Conservation (phyloP, 2,797 vertebrate species). For the Gallinago nigripennis region DNA sequence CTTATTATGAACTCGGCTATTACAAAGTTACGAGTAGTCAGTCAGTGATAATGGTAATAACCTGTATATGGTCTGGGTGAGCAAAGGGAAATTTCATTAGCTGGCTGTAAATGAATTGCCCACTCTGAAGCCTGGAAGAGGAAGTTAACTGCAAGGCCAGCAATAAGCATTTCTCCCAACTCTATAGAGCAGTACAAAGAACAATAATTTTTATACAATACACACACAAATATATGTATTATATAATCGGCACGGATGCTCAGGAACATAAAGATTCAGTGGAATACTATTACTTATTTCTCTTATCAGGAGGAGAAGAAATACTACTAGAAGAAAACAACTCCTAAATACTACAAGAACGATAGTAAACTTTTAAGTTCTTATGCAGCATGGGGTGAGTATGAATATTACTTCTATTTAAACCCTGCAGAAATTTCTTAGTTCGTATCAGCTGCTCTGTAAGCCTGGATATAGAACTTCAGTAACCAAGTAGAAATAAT, state of each 20-base stretch:
- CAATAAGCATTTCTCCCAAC: not conserved
- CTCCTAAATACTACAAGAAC: not conserved
- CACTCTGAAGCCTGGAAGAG: not conserved
- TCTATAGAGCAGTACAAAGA: not conserved
- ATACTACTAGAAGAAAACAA: not conserved
- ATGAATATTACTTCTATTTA: not conserved
- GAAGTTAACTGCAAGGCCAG: not conserved
- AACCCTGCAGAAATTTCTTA: not conserved
- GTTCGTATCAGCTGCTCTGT: not conserved
- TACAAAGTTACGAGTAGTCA: not conserved
- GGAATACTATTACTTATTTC: not conserved
- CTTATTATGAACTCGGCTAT: not conserved
- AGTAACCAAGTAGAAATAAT: not conserved
- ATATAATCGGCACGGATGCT: not conserved
- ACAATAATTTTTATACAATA: not conserved
- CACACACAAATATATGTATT: not conserved
- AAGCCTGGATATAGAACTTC: not conserved
- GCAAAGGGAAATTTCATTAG: not conserved
- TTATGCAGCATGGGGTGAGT: rapidly evolving
- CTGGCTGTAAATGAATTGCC: not conserved
- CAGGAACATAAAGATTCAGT: not conserved
- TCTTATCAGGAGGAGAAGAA: not conserved
- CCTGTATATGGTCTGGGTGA: not conserved
- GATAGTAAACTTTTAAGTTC: not conserved
- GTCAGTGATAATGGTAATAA: not conserved